Conservation (phyloP, 2,113 vertebrate genomes). For the Strigops habroptila region DNA sequence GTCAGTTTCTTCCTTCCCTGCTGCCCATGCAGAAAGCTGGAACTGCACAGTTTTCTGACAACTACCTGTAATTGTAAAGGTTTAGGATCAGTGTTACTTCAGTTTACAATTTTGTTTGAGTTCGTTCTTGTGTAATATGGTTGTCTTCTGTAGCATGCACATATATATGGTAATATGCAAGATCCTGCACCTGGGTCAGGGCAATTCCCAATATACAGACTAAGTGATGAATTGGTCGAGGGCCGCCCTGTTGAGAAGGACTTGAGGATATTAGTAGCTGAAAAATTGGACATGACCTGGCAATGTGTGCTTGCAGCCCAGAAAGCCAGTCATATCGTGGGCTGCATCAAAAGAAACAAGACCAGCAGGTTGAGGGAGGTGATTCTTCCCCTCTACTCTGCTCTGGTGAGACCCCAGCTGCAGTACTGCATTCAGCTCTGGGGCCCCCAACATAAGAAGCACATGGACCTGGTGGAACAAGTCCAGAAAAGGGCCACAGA, state of each 20-base stretch:
- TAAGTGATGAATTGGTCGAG: not conserved
- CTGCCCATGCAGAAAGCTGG: not conserved
- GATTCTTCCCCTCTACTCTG: not conserved
- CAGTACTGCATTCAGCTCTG: not conserved
- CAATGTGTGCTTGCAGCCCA: not conserved
- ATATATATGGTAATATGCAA: not conserved
- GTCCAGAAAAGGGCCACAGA: not conserved
- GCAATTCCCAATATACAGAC: not conserved
- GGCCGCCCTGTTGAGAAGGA: not conserved
- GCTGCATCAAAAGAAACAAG: not conserved
- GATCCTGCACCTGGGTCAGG: not conserved
- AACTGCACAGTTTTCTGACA: not conserved
- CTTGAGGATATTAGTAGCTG: not conserved
- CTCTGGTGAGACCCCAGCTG: not conserved
- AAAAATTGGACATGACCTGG: not conserved
- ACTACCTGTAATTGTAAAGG: not conserved
- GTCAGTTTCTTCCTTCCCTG: not conserved
- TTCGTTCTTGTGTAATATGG: not conserved
- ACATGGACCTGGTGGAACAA: not conserved
- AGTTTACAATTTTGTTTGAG: not conserved
- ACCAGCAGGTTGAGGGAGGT: not conserved
- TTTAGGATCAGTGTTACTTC: not conserved
- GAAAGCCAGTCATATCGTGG: not conserved
- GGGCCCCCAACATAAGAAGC: not conserved
- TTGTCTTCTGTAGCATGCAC: not conserved